Evolutionary conservation across 1,140 invertebrate genomes (phyloP).

Genomic region (Prorops nasuta): DNA sequence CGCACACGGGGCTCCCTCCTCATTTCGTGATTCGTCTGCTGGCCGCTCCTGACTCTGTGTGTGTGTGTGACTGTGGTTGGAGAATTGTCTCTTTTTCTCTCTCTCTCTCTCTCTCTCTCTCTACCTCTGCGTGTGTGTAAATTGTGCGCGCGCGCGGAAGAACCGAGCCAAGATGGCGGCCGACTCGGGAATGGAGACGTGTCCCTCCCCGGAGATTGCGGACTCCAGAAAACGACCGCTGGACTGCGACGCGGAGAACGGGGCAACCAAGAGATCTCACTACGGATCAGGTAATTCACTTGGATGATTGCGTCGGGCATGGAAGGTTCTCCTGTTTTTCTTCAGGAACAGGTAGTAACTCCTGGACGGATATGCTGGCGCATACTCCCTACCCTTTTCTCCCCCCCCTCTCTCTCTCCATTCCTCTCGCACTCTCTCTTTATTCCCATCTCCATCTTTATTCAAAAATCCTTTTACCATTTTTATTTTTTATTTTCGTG

Average conservation of each 20-base stretch:
- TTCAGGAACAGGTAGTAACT: too few species aligned
- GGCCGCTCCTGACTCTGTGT: too few species aligned
- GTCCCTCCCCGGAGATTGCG: conserved; percentile 76
- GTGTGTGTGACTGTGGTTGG: too few species aligned
- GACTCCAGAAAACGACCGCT: conserved; percentile 83
- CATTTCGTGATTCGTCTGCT: too few species aligned
- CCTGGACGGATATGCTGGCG: not conserved
- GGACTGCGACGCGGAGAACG: conserved; percentile 82
- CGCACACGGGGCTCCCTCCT: too few species aligned
- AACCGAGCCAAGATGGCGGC: conserved; percentile 69
- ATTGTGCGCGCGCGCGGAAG: conserved; percentile 28
- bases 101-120: not conserved
- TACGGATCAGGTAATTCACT: conserved; percentile 76
- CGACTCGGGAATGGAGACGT: conserved; percentile 79
- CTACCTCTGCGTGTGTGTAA: not conserved
- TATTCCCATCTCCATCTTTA: not conserved
- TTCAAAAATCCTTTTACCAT: not conserved
- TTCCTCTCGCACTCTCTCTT: not conserved
- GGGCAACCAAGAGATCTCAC: conserved; percentile 83
- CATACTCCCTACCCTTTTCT: not conserved
- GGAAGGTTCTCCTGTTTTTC: not conserved
- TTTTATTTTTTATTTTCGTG: too few species aligned
- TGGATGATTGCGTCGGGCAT: not conserved
- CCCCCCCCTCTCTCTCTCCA: not conserved
- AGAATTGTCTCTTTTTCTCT: not conserved